Conservation (phyloP, 2,797 vertebrate species). For the Pseudocheirus occidentalis region DNA sequence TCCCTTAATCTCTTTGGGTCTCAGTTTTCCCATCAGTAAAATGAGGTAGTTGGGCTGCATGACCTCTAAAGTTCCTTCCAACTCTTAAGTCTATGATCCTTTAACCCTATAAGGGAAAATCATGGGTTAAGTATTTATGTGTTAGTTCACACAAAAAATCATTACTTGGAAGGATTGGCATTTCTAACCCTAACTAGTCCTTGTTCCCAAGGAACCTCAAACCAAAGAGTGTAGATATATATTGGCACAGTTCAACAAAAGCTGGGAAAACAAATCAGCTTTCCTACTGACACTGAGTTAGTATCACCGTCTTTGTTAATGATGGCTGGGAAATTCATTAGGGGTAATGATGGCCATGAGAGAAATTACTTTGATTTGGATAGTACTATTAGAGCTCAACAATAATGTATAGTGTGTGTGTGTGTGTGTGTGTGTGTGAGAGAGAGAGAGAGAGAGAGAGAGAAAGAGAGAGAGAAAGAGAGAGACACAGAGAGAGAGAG, state of each 20-base stretch:
- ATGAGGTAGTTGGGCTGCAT: neutral
- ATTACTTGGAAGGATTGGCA: neutral
- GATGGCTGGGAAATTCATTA: slow-evolving; percentile 24
- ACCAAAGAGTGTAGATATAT: neutral
- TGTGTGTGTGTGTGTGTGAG: neutral
- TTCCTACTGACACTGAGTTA: slow-evolving; percentile 38
- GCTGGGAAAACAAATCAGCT: slow-evolving; percentile 9
- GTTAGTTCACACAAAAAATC: neutral
- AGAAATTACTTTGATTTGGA: slow-evolving; percentile 19
- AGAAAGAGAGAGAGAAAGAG: neutral
- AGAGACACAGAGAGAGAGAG: neutral
- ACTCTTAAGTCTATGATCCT: neutral
- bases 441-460: neutral
- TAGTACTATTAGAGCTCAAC: slow-evolving; percentile 4
- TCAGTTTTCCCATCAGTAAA: neutral
- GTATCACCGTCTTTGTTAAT: slow-evolving; percentile 34
- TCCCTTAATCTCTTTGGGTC: slow-evolving; percentile 9
- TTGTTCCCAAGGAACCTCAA: neutral
- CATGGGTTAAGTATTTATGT: neutral
- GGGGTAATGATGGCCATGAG: neutral
- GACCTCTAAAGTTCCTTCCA: neutral
- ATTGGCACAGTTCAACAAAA: neutral
- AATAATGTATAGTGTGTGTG: neutral
- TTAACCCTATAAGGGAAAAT: neutral
- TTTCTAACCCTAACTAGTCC: neutral